These are phyloP conservation scores for Carlito syrichta DNA, from an alignment of 2,113 vertebrate genomes.

Conservation along the genomic window DNA sequence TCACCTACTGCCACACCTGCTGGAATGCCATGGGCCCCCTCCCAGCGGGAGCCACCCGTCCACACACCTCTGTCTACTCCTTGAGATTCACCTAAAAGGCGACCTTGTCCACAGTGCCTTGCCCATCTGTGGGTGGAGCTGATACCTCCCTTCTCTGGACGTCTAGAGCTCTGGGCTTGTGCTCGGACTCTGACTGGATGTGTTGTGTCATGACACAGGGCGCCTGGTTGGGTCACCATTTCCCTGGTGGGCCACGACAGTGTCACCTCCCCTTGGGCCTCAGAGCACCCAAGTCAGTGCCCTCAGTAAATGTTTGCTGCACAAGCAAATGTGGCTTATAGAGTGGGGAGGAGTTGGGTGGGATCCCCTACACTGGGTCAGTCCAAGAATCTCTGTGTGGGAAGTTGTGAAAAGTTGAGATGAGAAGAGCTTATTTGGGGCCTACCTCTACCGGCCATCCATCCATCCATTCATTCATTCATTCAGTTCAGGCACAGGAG, in stretches of 20 bases:
- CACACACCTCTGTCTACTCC: not conserved
- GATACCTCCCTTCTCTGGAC: not conserved
- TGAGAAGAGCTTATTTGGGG: not conserved
- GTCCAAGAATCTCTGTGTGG: not conserved
- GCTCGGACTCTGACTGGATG: not conserved
- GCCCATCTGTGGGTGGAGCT: not conserved
- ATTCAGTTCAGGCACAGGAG: not conserved
- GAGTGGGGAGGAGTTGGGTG: not conserved
- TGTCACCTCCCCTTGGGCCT: not conserved
- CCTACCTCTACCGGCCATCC: not conserved
- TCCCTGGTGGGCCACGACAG: not conserved
- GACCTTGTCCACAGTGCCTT: not conserved
- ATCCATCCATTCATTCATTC: no score
- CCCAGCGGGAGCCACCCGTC: accelerated
- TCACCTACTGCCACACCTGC: not conserved
- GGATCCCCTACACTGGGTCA: not conserved
- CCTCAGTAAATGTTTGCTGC: not conserved
- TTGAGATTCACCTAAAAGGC: not conserved
- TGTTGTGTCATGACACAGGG: no score
- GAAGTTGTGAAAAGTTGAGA: not conserved
- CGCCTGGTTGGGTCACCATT: not conserved
- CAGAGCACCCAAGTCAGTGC: no score
- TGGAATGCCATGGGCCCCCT: not conserved
- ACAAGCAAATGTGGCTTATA: accelerated
- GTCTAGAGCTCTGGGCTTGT: not conserved